Evolutionary conservation across 2,797 vertebrate species (phyloP).

Genomic region (Platalea minor): DNA sequence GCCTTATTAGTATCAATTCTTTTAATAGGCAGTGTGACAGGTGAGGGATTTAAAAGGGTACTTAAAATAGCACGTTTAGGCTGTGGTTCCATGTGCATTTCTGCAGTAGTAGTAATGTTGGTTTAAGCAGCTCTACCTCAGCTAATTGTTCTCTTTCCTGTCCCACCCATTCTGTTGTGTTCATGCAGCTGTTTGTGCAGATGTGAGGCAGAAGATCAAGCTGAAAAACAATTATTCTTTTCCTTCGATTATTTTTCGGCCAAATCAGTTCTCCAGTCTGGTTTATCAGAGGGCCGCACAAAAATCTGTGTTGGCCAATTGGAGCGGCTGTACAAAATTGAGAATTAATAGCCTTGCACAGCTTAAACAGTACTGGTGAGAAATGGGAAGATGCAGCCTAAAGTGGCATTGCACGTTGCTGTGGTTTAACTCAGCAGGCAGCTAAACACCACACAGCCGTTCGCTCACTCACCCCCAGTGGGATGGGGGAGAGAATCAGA

Average conservation of each 20-base stretch:
- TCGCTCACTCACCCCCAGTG: not conserved
- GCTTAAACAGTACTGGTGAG: not conserved
- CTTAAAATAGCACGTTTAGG: constrained; percentile 38
- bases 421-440: not conserved
- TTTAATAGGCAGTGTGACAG: constrained; percentile 52
- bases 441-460: not conserved
- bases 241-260: constrained; percentile 19
- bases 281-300: not conserved
- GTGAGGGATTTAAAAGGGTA: constrained; percentile 35
- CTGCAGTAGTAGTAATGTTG: constrained; percentile 1
- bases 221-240: constrained; percentile 3
- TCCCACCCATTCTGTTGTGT: constrained; percentile 39
- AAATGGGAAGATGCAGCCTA: not conserved
- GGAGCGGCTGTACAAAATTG: not conserved
- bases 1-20: constrained; percentile 16
- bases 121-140: constrained; percentile 37
- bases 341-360: not conserved
- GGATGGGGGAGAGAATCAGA: not conserved
- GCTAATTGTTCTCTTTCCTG: constrained; percentile 58
- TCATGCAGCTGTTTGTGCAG: constrained; percentile 43
- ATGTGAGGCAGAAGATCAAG: constrained; percentile 28
- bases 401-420: not conserved
- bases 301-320: not conserved
- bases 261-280: not conserved
- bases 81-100: not conserved